A percentile compares a stretch with the other conserved stretches of the same genome.
Evolutionary conservation across 1,140 invertebrate genomes (phyloP).

Genomic region (Sminthurides bifidus): DNA sequence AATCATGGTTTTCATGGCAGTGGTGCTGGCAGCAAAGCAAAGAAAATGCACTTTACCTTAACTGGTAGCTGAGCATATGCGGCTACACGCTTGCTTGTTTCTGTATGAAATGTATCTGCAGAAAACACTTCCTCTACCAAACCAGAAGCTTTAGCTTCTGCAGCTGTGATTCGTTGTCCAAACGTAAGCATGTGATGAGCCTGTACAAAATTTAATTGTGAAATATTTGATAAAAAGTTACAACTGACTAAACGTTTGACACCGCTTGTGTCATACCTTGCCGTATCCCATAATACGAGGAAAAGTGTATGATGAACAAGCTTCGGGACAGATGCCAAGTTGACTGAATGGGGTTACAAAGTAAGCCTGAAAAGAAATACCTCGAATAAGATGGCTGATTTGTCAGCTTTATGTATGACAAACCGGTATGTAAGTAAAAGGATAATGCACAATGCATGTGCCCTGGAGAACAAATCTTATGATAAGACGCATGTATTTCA

Average conservation of each 20-base stretch:
- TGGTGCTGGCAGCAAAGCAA: background rate
- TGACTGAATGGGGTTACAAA: constrained; percentile 48
- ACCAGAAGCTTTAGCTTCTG: constrained; percentile 55
- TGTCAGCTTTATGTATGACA: too few relatives aligned
- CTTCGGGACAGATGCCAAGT: constrained; percentile 48
- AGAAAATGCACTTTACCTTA: constrained; percentile 2
- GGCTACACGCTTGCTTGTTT: constrained; percentile 45
- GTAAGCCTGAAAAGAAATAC: constrained; percentile 57
- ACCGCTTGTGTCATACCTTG: constrained; percentile 36
- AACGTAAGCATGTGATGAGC: constrained; percentile 59
- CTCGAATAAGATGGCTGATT: too few relatives aligned
- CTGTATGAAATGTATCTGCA: constrained; percentile 42
- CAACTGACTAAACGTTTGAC: background rate
- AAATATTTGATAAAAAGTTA: constrained; percentile 43
- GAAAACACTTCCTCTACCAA: constrained; percentile 58
- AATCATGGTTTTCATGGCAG: background rate
- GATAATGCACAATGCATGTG: constrained; percentile 50
- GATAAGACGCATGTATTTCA: constrained; percentile 82
- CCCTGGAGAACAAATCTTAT: constrained; percentile 67
- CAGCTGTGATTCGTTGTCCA: constrained; percentile 60
- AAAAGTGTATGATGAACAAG: constrained; percentile 47
- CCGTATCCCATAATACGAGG: constrained; percentile 46
- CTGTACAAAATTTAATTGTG: background rate
- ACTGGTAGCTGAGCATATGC: constrained; percentile 40
- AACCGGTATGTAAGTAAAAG: too few relatives aligned